Conservation (phyloP, 2,797 vertebrate genomes). For the Halcyon smyrnensis region DNA sequence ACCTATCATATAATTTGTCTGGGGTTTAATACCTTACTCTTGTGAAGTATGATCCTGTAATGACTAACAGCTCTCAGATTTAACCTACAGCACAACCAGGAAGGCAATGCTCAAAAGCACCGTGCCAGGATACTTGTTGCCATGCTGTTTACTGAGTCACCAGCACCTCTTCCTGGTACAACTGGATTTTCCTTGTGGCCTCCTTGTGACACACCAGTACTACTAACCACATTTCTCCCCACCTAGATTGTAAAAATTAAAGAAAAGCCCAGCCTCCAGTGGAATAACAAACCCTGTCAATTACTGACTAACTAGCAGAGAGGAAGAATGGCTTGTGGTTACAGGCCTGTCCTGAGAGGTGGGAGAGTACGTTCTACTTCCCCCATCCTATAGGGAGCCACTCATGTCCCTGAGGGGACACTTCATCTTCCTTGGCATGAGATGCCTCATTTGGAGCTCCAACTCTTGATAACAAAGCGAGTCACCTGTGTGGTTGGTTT, state of each 20-base stretch:
- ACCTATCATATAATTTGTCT: constrained; percentile 5
- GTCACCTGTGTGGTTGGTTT: not conserved
- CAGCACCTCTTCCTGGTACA: not conserved
- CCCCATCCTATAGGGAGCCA: not conserved
- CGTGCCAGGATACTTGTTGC: not conserved
- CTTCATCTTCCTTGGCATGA: not conserved
- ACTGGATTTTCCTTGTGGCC: not conserved
- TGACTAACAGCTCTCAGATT: not conserved
- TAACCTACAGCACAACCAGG: not conserved
- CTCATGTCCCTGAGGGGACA: not conserved
- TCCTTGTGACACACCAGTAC: not conserved
- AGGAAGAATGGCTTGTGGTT: not conserved
- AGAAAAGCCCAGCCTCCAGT: not conserved
- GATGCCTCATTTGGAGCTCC: not conserved
- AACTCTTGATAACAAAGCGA: not conserved
- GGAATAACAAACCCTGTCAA: not conserved
- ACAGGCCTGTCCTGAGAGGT: not conserved
- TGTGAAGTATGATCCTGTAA: not conserved
- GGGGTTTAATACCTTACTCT: not conserved
- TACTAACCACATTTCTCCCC: not conserved
- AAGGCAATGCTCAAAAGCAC: not conserved
- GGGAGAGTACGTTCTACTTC: not conserved
- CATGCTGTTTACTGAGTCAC: not conserved
- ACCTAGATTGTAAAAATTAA: not conserved
- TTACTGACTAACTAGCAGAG: not conserved